Conservation (phyloP, 1,140 invertebrate genomes). For the Drosophila suzukii region DNA sequence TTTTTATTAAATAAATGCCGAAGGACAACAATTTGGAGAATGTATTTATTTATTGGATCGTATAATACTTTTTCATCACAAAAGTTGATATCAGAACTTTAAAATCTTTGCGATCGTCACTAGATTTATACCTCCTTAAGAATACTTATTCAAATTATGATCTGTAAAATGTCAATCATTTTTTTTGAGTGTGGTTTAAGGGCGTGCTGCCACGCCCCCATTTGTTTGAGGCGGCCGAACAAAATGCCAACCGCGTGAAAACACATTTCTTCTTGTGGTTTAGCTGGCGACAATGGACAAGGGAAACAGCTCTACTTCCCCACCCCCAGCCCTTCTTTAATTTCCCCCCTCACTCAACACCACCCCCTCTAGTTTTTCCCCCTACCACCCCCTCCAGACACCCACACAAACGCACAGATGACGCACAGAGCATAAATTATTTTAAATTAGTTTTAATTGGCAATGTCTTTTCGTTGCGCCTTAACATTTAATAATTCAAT, state of each 20-base stretch:
- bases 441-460: constrained; percentile 82
- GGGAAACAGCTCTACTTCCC: neutral
- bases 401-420: constrained; percentile 51
- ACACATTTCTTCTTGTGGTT: constrained; percentile 29
- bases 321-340: constrained; percentile 4
- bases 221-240: constrained; percentile 17
- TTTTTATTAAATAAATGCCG: no score
- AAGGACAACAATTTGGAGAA: no score
- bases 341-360: constrained; percentile 10
- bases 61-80: no score
- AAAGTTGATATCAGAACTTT: no score
- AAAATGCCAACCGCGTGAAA: constrained; percentile 15
- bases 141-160: no score
- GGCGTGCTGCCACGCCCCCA: constrained; percentile 16
- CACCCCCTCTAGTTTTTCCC: neutral
- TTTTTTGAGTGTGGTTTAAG: neutral
- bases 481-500: constrained; percentile 63
- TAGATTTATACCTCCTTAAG: no score
- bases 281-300: constrained; percentile 32
- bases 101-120: no score
- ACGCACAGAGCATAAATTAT: constrained; percentile 78
- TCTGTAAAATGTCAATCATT: neutral
- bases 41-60: no score
- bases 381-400: constrained; percentile 11
- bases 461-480: constrained; percentile 61